phyloP scores from a whole-genome alignment of 2,113 vertebrate species.

The Notechis scutatus region DNA sequence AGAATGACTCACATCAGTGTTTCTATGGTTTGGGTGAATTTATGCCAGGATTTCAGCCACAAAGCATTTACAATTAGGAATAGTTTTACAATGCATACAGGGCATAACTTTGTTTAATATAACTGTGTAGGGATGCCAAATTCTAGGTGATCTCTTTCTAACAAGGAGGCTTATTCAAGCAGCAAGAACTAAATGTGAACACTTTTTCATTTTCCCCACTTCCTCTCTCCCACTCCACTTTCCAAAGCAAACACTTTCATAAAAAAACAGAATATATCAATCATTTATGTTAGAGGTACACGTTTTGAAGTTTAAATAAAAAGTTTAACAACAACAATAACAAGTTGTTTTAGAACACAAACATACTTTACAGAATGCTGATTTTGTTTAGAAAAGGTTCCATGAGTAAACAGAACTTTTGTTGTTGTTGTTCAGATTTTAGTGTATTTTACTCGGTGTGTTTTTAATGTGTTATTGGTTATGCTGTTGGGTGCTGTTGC shows the following conservation, averaged over 20 bases:
- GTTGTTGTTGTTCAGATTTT: neutral
- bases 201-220: neutral
- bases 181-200: neutral
- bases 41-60: neutral
- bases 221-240: neutral
- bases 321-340: constrained; percentile 5
- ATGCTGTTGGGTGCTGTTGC: neutral
- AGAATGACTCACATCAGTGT: neutral
- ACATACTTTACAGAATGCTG: neutral
- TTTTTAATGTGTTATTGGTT: neutral
- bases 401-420: neutral
- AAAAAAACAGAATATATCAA: constrained; percentile 13
- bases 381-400: neutral
- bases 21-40: constrained; percentile 1
- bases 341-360: neutral
- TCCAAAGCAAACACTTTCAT: constrained; percentile 4
- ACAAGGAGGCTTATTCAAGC: neutral
- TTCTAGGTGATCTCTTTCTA: neutral
- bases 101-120: neutral
- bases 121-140: neutral
- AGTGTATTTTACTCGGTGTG: neutral
- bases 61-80: neutral
- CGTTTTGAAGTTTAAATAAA: neutral
- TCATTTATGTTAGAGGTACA: neutral
- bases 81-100: neutral